Base-by-base conservation (phyloP, 2,113 vertebrate genomes). In the Camelus bactrianus region DNA sequence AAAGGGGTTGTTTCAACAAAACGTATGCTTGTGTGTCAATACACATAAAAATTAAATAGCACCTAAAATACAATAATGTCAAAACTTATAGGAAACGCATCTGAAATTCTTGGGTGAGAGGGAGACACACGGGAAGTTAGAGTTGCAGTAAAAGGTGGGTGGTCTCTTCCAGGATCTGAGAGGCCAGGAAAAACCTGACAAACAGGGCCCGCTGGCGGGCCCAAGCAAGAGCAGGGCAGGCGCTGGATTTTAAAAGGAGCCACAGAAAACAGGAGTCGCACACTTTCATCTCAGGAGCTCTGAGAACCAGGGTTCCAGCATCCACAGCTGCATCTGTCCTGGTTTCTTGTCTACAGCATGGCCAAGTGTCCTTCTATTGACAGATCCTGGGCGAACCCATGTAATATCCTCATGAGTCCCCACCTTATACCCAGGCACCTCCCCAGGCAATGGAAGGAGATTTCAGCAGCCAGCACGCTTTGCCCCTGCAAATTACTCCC, bases 141-240 rank as follows among this genome's bases (percentile, higher is more conserved):
- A 19, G 46, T 12, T 38, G 17, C 52, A 32, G 20, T 11, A 12
- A 82, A 60, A 50, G 20, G 93, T 96, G 86, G 96, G 96, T 96
- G 96, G 97, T 97, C 97, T 94, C 67, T 24, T 15, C 16, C 16
- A 64, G 32, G 77, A 26, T 50, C 65, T 16, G 26, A 85, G 76
- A 79, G 16, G 38, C 50, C 83, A 79, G 62, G 87, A 86, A 96
- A 91, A 98, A 97, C 95, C 77, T 85, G 97, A 96, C 82, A 82
- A 93, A 30, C 94, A 76, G 48, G 94, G 30, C 52, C 13, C 24
- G 13, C 9, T 2, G 85, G 77, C 95, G 95, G 85, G 97, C 73
- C 85, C 28, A 6, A 79, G 85, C 97, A 94, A 81, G 86, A 81
- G 0, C 28, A n/a, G 91, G 62, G 22, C 88, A 81, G 77, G 89